Conservation (phyloP, 2,888 invertebrate species). For the Callimorpha dominula region DNA sequence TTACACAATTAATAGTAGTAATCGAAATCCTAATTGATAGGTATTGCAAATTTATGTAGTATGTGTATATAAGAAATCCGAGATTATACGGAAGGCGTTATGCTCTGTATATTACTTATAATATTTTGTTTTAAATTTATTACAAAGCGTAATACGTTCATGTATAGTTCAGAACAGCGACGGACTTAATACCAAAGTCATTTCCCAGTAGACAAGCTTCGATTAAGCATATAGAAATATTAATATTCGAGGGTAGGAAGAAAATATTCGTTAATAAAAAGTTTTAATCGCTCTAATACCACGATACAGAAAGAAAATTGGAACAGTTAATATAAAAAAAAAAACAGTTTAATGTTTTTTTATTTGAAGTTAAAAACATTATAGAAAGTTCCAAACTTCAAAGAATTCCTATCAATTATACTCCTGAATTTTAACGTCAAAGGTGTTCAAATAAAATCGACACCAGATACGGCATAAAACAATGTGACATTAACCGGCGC, state of each 20-base stretch:
- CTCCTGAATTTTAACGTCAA: not conserved
- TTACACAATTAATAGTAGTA: conserved; percentile 41
- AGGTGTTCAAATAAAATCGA: conserved; percentile 31
- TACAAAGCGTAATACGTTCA: not conserved
- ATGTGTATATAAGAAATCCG: too few species aligned
- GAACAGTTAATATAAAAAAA: not conserved
- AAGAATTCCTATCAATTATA: not conserved
- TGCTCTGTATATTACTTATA: conserved; percentile 12
- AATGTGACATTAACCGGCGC: conserved; percentile 42
- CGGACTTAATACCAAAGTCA: not conserved
- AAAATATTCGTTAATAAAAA: not conserved
- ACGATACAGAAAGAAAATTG: not conserved
- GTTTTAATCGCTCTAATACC: not conserved
- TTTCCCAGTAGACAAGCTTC: not conserved
- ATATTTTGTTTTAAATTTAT: conserved; percentile 13
- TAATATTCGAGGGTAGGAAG: not conserved
- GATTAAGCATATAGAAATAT: not conserved
- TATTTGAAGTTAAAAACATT: not conserved
- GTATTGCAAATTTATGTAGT: conserved; percentile 42
- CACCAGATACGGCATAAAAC: conserved; percentile 41
- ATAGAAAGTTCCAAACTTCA: not conserved
- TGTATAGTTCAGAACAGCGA: too few species aligned
- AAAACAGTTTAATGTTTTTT: not conserved
- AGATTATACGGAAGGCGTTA: conserved; percentile 22
- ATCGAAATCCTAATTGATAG: conserved; percentile 48